These are phyloP conservation scores for Beroe forskalii DNA, from an alignment of 37 sponge, comb jelly and placozoan genomes.

Conservation along the genomic window DNA sequence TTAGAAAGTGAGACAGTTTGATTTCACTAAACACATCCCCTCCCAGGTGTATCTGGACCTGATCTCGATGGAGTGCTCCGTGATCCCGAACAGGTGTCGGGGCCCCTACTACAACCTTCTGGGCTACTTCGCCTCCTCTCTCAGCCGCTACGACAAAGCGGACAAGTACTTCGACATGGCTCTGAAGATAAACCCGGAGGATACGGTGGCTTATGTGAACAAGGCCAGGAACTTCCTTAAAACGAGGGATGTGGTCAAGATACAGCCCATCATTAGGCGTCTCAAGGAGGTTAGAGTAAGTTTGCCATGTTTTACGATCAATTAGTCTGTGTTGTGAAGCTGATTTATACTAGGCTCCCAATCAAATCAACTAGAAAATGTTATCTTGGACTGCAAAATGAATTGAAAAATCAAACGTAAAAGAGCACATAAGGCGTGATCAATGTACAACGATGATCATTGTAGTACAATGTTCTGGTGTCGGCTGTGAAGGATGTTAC, in stretches of 20 bases:
- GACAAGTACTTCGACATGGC: conserved; percentile 57
- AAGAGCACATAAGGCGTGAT: too few relatives aligned
- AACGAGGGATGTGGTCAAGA: background rate
- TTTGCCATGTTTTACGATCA: too few relatives aligned
- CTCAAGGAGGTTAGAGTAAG: conserved; percentile 36
- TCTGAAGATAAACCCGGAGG: conserved; percentile 46
- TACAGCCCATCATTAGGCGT: conserved; percentile 13
- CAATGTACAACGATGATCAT: too few relatives aligned
- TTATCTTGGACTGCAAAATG: too few relatives aligned
- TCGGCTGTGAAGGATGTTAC: too few relatives aligned
- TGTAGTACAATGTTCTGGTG: too few relatives aligned
- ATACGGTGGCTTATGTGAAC: conserved; percentile 56
- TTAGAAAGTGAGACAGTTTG: too few relatives aligned
- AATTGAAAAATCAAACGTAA: too few relatives aligned
- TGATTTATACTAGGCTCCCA: too few relatives aligned
- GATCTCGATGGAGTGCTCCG: conserved; percentile 48
- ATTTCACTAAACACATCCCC: too few relatives aligned
- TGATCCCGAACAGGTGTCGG: conserved; percentile 9
- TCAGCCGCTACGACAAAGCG: conserved; percentile 3
- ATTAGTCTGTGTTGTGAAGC: too few relatives aligned
- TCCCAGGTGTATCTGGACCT: conserved; percentile 22
- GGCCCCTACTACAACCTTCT: conserved; percentile 55
- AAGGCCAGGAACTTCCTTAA: conserved; percentile 43
- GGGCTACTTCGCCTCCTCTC: conserved; percentile 21
- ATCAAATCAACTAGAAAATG: too few relatives aligned